A percentile compares a stretch with the other conserved stretches of the same genome.
phyloP scores from a whole-genome alignment of 2,888 invertebrate genomes.

The Ischnus inquisitorius region DNA sequence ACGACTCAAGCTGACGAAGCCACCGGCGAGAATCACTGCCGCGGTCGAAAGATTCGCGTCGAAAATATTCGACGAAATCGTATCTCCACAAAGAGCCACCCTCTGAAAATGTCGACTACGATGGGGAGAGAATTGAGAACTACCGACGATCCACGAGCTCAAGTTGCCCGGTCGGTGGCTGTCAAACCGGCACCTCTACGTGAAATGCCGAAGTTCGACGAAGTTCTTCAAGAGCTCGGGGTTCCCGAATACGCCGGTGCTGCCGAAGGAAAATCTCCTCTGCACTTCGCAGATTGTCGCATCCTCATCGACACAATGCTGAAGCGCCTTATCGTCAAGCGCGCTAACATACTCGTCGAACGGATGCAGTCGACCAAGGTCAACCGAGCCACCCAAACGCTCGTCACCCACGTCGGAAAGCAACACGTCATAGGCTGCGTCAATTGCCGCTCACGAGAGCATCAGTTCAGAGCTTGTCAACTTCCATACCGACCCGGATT shows the following conservation, averaged over 20 bases:
- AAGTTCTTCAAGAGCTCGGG: constrained; percentile 34
- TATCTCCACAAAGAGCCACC: background rate
- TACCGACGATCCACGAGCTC: constrained; percentile 36
- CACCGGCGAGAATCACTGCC: constrained; percentile 15
- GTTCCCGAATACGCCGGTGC: background rate
- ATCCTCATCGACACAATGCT: constrained; percentile 6
- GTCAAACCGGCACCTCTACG: constrained; percentile 19
- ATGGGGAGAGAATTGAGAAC: background rate
- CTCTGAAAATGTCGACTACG: background rate
- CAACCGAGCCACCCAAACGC: constrained; percentile 42
- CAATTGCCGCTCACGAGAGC: constrained; percentile 41
- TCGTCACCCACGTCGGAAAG: constrained; percentile 39
- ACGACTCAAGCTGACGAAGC: constrained; percentile 30
- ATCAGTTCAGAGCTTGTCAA: constrained; percentile 28
- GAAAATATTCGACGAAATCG: constrained; percentile 8
- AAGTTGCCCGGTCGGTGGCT: constrained; percentile 44
- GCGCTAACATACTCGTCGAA: constrained; percentile 23
- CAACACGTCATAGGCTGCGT: constrained; percentile 28
- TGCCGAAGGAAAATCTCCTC: background rate
- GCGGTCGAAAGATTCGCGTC: background rate
- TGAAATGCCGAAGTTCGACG: constrained; percentile 31
- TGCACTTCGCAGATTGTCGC: constrained; percentile 30
- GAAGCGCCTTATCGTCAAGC: constrained; percentile 8
- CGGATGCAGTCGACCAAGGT: constrained; percentile 13
- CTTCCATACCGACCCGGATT: constrained; percentile 50